These are phyloP conservation scores for Gopherus flavomarginatus DNA, from an alignment of 2,113 vertebrate genomes.

Conservation along the genomic window DNA sequence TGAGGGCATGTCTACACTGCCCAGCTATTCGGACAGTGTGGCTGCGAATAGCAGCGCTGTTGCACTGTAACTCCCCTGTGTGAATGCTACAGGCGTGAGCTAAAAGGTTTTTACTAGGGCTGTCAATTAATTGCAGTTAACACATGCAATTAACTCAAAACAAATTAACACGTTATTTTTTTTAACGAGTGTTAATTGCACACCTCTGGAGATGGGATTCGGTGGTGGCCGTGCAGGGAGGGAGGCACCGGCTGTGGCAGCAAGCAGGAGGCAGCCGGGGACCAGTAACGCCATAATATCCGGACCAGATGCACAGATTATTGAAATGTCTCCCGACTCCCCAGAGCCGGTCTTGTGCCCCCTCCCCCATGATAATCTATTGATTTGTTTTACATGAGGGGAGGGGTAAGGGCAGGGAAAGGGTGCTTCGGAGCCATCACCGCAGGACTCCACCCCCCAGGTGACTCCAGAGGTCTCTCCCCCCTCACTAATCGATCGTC, in stretches of 20 bases:
- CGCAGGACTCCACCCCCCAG: conserved; percentile 26
- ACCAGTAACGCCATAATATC: conserved; percentile 37
- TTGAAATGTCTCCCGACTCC: neutral
- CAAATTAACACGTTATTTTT: too few relatives aligned
- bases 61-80: neutral
- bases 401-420: conserved; percentile 74
- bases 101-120: neutral
- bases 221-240: conserved; percentile 40
- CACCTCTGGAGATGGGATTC: conserved; percentile 72
- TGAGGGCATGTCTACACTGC: neutral
- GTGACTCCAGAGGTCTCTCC: neutral
- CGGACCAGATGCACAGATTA: neutral
- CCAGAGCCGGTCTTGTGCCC: conserved; percentile 30
- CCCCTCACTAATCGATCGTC: conserved; percentile 16
- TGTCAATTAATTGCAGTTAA: too few relatives aligned
- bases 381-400: conserved; percentile 34
- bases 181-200: too few relatives aligned
- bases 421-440: conserved; percentile 70
- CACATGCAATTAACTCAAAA: too few relatives aligned
- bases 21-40: neutral
- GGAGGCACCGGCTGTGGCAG: conserved; percentile 30
- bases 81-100: neutral
- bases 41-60: neutral
- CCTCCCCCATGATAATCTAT: conserved; percentile 33
- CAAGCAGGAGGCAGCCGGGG: conserved; percentile 52